phyloP scores from a whole-genome alignment of 2,888 invertebrate genomes.

The Oeneis ivallda region DNA sequence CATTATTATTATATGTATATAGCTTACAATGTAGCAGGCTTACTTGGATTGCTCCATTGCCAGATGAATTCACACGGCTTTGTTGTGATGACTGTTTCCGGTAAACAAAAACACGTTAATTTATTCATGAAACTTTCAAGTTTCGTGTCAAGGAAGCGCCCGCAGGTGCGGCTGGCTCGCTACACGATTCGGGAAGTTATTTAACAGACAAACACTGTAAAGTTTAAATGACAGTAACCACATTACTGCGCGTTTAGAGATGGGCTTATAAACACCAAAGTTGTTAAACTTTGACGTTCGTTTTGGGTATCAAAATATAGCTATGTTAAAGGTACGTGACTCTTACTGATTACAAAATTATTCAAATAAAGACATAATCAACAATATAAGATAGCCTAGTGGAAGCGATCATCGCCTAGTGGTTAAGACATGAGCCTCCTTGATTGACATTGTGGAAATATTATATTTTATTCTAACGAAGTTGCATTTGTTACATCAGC shows the following conservation, averaged over 20 bases:
- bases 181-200: not conserved
- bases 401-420: too few relatives aligned
- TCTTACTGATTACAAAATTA: not conserved
- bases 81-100: not conserved
- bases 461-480: too few relatives aligned
- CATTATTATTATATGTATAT: too few relatives aligned
- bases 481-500: too few relatives aligned
- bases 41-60: too few relatives aligned
- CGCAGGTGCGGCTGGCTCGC: not conserved
- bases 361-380: not conserved
- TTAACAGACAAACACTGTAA: slow-evolving; percentile 4
- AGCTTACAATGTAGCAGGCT: too few relatives aligned
- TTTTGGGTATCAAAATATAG: not conserved
- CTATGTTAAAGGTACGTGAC: slow-evolving; percentile 1
- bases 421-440: too few relatives aligned
- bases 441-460: too few relatives aligned
- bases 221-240: slow-evolving; percentile 1
- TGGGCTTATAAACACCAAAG: slow-evolving; percentile 3
- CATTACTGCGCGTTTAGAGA: not conserved
- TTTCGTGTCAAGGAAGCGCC: not conserved
- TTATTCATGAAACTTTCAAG: slow-evolving; percentile 1
- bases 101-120: not conserved
- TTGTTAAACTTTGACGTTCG: slow-evolving; percentile 7
- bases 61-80: too few relatives aligned
- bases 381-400: not conserved